phyloP scores from a whole-genome alignment of 2,113 vertebrate genomes.

The Xyrauchen texanus region DNA sequence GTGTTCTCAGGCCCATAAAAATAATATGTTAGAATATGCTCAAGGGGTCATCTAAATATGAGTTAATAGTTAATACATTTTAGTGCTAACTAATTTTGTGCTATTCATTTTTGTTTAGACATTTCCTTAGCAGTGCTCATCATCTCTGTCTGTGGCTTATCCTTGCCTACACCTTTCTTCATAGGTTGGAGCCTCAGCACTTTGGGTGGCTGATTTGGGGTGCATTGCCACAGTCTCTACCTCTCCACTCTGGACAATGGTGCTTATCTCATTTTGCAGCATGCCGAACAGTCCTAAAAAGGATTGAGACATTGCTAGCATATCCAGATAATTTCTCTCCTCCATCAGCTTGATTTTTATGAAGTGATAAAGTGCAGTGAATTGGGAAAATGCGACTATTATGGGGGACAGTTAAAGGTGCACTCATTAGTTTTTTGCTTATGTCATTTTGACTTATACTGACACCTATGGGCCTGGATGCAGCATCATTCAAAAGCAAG shows the following conservation, averaged over 20 bases:
- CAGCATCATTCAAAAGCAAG: too few relatives aligned
- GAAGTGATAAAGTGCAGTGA: too few relatives aligned
- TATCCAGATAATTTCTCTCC: neutral
- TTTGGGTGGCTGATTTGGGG: neutral
- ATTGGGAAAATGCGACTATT: too few relatives aligned
- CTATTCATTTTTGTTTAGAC: constrained; percentile 43
- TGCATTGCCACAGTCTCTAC: neutral
- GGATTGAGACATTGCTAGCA: constrained; percentile 31
- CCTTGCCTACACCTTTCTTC: constrained; percentile 37
- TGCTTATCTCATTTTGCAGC: constrained; percentile 49
- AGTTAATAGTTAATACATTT: too few relatives aligned
- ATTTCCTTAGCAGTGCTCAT: constrained; percentile 36
- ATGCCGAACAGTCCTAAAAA: constrained; percentile 74
- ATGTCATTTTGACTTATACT: too few relatives aligned
- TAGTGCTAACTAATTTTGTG: constrained; percentile 63
- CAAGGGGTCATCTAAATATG: too few relatives aligned
- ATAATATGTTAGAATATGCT: too few relatives aligned
- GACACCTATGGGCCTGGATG: too few relatives aligned
- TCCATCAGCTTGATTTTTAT: too few relatives aligned
- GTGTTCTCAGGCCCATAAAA: too few relatives aligned
- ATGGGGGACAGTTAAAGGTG: too few relatives aligned
- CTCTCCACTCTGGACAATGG: neutral
- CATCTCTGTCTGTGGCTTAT: constrained; percentile 21
- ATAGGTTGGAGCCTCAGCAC: neutral
- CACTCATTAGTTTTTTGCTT: too few relatives aligned